Evolutionary conservation across 1,140 invertebrate genomes (phyloP).

Genomic region (Linepithema humile): DNA sequence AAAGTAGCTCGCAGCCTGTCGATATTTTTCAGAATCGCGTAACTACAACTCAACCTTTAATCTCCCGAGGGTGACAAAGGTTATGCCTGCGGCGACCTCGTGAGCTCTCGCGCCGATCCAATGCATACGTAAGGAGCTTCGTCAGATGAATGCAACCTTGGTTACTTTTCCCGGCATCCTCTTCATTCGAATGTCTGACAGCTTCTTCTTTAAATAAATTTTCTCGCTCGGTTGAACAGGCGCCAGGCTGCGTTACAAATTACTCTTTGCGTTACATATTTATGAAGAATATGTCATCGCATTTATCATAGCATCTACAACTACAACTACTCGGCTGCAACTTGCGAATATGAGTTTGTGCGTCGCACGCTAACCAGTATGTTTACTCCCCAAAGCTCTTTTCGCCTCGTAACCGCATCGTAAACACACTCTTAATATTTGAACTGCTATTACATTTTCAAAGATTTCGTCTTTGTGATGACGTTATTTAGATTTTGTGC

Average conservation of each 20-base stretch:
- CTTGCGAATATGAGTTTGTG: background rate
- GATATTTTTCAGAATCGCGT: conserved; percentile 37
- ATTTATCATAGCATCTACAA: conserved; percentile 47
- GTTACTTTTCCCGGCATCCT: conserved; percentile 6
- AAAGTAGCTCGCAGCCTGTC: conserved; percentile 7
- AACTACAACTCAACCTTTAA: conserved; percentile 51
- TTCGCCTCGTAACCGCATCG: too few relatives aligned
- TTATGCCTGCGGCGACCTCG: conserved; percentile 33
- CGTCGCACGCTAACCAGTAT: conserved; percentile 3
- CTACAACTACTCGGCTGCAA: background rate
- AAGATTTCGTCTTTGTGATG: background rate
- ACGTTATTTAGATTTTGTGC: background rate
- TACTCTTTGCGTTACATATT: conserved; percentile 46
- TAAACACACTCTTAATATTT: background rate
- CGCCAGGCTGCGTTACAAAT: conserved; percentile 34
- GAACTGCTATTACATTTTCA: background rate
- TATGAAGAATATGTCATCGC: conserved; percentile 30
- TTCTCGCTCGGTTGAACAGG: conserved; percentile 29
- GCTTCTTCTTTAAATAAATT: conserved; percentile 46
- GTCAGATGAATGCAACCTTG: conserved; percentile 27
- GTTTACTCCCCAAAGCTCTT: background rate
- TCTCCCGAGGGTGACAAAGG: conserved; percentile 19
- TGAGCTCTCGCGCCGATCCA: conserved; percentile 21
- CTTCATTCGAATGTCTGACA: conserved; percentile 15
- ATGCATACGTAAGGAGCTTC: conserved; percentile 46